Evolutionary conservation across 2,113 vertebrate species (phyloP).

Genomic region (Bufo gargarizans): DNA sequence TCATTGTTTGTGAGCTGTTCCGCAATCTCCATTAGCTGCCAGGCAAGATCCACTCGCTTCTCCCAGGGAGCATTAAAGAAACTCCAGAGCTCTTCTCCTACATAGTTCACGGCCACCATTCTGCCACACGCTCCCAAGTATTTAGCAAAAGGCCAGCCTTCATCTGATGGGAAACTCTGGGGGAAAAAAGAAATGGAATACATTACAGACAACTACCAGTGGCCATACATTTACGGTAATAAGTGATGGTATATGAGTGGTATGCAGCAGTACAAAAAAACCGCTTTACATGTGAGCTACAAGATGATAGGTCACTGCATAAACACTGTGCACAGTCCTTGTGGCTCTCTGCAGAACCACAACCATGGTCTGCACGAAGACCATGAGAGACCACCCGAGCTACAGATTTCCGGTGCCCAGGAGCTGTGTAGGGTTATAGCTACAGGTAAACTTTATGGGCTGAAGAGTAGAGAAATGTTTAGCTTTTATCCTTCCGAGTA

Average conservation of each 20-base stretch:
- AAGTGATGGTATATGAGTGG: background rate
- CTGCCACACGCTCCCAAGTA: conserved; percentile 96
- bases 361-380: background rate
- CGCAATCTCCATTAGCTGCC: conserved; percentile 97
- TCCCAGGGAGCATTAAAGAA: conserved; percentile 95
- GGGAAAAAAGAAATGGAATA: conserved; percentile 11
- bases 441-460: background rate
- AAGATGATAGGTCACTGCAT: no score
- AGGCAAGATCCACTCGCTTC: conserved; percentile 93
- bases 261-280: no score
- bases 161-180: conserved; percentile 97
- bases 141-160: conserved; percentile 98
- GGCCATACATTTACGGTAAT: background rate
- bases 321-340: no score
- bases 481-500: background rate
- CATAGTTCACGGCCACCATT: conserved; percentile 96
- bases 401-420: background rate
- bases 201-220: background rate
- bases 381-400: no score
- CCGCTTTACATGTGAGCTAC: no score
- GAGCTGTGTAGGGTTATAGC: background rate
- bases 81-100: conserved; percentile 97
- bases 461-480: no score
- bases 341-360: no score
- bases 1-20: conserved; percentile 99